Base-by-base conservation (phyloP, 1,140 invertebrate species). In the Hypsibius dujardini region DNA sequence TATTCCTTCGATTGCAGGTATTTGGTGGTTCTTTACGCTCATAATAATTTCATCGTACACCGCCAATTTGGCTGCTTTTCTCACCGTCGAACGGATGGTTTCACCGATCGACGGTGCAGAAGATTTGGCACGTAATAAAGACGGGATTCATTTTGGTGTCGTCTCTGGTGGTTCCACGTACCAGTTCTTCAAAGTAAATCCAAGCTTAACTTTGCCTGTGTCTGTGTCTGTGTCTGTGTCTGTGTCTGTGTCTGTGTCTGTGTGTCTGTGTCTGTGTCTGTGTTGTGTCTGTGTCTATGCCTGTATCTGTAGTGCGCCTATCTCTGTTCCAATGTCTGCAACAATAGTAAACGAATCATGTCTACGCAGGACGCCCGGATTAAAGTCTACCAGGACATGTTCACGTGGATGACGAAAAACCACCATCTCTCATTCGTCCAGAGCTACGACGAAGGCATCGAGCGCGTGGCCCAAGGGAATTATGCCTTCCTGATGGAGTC, bases 401-500 rank as follows among this genome's bases (percentile, higher is more conserved):
- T 28, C 28, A 28, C 28, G 2, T 46, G 47, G 45, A 47, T 90
- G 76, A 95, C 95, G 92, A 90, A 92, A 71, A 87, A 86, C 46
- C 85, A 86, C 46, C 86, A 88, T 0, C 84, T 87, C 0, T 90
- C 92, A 12, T 91, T 95, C 76, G 91, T 94, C 0, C 85, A 86
- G 28, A 87, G 86, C 0, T 94, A 95, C 77, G 89, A 92, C 75
- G 87, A 94, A 76, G 92, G 94, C 2, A 86, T 95, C 1, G 84
- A 86, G 76, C 81, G 88, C 69, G 90, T 95, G 0, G 78, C 92
- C 62, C 84, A 86, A 70, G 91, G 92, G 0, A 89, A 95, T 77
- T 98, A 97, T 78, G 95, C 95, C 0, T 98, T 95, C 78, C 84
- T 98, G 42, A 97, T 98, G 90, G 95, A 98, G 81, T 96, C 92